These are phyloP conservation scores for Oligia strigilis DNA, from an alignment of 2,888 invertebrate species.

Conservation along the genomic window DNA sequence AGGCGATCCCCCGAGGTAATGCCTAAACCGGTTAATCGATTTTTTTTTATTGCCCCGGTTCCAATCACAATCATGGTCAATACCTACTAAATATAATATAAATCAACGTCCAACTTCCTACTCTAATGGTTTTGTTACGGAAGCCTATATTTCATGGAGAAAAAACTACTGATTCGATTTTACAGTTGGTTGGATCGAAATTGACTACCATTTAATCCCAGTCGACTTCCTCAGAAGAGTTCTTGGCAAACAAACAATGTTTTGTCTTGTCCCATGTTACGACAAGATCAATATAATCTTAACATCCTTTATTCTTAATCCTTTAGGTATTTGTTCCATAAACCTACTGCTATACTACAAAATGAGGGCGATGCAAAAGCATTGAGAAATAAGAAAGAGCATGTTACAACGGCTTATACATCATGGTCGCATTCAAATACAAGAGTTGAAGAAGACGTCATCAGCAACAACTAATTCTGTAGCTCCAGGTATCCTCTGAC, in stretches of 20 bases:
- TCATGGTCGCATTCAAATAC: constrained; percentile 3
- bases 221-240: constrained; percentile 64
- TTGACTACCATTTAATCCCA: constrained; percentile 55
- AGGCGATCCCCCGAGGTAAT: neutral
- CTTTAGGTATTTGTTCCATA: neutral
- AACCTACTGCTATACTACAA: too few species aligned
- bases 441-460: constrained; percentile 8
- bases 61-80: constrained; percentile 53
- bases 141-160: constrained; percentile 58
- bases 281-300: constrained; percentile 12
- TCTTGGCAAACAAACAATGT: constrained; percentile 13
- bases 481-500: constrained; percentile 5
- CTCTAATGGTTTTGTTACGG: constrained; percentile 67
- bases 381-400: neutral
- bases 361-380: neutral
- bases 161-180: constrained; percentile 74
- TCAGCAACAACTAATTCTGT: neutral
- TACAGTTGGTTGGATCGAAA: constrained; percentile 70
- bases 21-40: constrained; percentile 12
- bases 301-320: neutral
- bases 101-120: constrained; percentile 68
- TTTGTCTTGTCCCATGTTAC: neutral
- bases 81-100: constrained; percentile 43
- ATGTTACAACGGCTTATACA: neutral
- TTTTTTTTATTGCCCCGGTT: constrained; percentile 20